Conservation (phyloP, 1,140 invertebrate species). For the Cydia splendana region DNA sequence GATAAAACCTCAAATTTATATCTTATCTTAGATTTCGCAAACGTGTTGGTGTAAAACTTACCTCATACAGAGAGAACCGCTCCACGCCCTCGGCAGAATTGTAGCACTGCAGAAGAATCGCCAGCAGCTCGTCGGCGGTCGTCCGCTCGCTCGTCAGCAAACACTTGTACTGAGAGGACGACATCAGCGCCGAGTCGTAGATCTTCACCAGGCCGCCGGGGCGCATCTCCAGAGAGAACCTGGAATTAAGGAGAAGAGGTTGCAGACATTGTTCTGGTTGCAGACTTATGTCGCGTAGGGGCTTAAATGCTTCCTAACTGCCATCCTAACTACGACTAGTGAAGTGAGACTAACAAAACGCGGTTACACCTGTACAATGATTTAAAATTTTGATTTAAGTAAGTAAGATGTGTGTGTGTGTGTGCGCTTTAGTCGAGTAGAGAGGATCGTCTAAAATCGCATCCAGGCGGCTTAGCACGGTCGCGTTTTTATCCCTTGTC, state of each 20-base stretch:
- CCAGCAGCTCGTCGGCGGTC: constrained; percentile 93
- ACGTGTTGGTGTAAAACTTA: constrained; percentile 53
- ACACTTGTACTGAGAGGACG: constrained; percentile 95
- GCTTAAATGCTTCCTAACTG: no score
- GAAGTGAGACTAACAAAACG: no score
- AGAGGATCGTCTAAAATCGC: no score
- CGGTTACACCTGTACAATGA: no score
- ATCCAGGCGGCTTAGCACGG: no score
- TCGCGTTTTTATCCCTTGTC: no score
- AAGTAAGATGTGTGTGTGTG: no score
- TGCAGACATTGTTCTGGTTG: not conserved
- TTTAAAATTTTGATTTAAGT: no score
- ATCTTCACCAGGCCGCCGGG: constrained; percentile 93
- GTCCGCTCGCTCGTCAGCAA: constrained; percentile 93
- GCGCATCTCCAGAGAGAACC: constrained; percentile 92
- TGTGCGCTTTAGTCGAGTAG: no score
- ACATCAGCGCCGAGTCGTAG: constrained; percentile 93
- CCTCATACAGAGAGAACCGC: constrained; percentile 93
- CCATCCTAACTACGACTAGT: no score
- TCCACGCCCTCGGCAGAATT: constrained; percentile 90
- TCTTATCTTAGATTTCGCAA: not conserved
- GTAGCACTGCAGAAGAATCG: constrained; percentile 92
- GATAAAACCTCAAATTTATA: no score
- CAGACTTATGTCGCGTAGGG: not conserved
- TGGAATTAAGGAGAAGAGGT: constrained; percentile 69